Percentiles rank a stretch among this genome's conserved stretches.
These are phyloP conservation scores for Phoxinus phoxinus DNA, from an alignment of 2,113 vertebrate genomes.

Conservation along the genomic window DNA sequence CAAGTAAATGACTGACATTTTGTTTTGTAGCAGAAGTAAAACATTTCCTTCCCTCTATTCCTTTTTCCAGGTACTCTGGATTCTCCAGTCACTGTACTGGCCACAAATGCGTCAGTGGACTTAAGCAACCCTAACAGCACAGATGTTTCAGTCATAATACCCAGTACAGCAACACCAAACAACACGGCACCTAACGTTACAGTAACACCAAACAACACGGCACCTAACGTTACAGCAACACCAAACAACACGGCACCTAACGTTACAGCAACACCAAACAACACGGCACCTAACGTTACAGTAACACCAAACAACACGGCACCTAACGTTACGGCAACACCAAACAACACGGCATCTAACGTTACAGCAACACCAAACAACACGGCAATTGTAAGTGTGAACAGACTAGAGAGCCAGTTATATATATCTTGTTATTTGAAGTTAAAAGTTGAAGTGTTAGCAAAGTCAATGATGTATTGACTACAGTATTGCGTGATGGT, in stretches of 20 bases:
- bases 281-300: too few relatives aligned
- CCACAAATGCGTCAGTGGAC: rapidly evolving
- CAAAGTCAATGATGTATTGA: neutral
- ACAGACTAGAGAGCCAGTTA: neutral
- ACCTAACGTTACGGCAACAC: too few relatives aligned
- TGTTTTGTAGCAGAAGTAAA: neutral
- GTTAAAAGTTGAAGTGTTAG: neutral
- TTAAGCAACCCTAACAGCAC: slow-evolving; percentile 36
- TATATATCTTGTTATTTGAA: neutral
- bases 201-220: too few relatives aligned
- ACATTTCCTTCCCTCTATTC: neutral
- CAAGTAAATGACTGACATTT: neutral
- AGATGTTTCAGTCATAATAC: neutral
- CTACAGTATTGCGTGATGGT: neutral
- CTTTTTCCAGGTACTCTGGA: slow-evolving; percentile 50
- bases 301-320: too few relatives aligned
- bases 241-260: too few relatives aligned
- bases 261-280: too few relatives aligned
- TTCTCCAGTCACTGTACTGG: rapidly evolving
- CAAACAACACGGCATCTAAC: too few relatives aligned
- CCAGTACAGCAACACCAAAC: too few relatives aligned
- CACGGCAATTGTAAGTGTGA: neutral
- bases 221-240: neutral
- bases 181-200: too few relatives aligned
- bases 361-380: too few relatives aligned